These are phyloP conservation scores for Drosophila engyochracea DNA, from an alignment of 2,888 invertebrate genomes.

Conservation along the genomic window DNA sequence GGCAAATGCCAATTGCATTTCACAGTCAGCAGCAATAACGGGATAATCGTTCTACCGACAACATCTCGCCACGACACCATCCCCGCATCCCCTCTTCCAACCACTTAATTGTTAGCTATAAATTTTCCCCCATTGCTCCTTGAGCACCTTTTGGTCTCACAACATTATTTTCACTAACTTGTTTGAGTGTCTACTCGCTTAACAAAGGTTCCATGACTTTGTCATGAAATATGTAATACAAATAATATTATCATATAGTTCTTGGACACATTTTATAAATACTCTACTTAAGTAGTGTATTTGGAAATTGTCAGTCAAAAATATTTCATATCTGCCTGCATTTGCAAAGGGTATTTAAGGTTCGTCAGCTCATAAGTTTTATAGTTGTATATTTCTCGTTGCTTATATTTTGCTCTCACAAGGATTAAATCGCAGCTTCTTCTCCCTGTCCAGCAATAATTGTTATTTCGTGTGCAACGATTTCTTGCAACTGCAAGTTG, in stretches of 20 bases:
- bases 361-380: not conserved
- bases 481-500: conserved; percentile 29
- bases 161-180: conserved; percentile 24
- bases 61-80: not conserved
- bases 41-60: conserved; percentile 27
- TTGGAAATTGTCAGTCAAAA: not conserved
- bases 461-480: conserved; percentile 38
- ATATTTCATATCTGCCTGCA: not conserved
- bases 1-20: conserved; percentile 20
- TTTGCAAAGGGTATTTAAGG: not conserved
- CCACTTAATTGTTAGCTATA: conserved; percentile 68
- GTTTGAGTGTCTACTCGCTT: conserved; percentile 31
- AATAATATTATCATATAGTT: not conserved
- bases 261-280: not conserved
- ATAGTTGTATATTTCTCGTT: not conserved
- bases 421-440: not conserved
- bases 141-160: not conserved
- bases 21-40: conserved; percentile 34
- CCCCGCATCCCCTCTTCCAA: not conserved
- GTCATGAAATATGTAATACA: not conserved
- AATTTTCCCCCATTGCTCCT: conserved; percentile 58
- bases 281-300: not conserved
- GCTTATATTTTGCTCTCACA: not conserved
- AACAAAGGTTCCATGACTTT: too few relatives aligned
- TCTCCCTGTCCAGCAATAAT: conserved; percentile 35